phyloP scores from a whole-genome alignment of 2,888 invertebrate genomes.

The Thymelicus acteon region DNA sequence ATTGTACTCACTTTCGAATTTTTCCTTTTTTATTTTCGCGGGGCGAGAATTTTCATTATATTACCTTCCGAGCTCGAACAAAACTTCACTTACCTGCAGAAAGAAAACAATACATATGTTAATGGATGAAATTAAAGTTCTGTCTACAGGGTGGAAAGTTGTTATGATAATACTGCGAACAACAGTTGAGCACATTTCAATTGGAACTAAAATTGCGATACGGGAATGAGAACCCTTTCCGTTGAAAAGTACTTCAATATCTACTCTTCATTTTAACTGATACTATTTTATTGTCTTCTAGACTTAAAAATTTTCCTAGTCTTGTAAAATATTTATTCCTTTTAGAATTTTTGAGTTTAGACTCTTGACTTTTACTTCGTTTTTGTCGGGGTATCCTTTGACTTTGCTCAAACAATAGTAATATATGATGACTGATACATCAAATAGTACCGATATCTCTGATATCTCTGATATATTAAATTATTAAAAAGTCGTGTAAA shows the following conservation, averaged over 20 bases:
- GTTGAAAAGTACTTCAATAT: neutral
- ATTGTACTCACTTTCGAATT: neutral
- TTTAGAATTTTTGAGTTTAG: no score
- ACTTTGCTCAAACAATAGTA: no score
- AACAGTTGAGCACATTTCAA: neutral
- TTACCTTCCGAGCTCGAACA: constrained; percentile 1
- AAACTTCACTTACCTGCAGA: constrained; percentile 22
- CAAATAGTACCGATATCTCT: no score
- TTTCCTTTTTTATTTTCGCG: neutral
- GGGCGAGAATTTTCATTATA: constrained; percentile 12
- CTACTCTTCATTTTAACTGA: constrained; percentile 3
- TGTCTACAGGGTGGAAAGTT: constrained; percentile 6
- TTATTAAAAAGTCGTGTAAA: no score
- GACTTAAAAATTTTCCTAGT: no score
- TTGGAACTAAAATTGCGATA: constrained; percentile 13
- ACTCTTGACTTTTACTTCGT: no score
- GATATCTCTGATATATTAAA: no score
- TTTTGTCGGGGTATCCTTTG: no score
- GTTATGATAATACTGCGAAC: constrained; percentile 4
- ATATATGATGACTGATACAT: no score
- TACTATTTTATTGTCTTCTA: no score
- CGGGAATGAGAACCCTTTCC: neutral
- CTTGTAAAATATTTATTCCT: no score
- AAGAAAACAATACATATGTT: constrained; percentile 20
- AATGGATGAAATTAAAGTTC: constrained; percentile 21